Base-by-base conservation (phyloP, 2,888 invertebrate genomes). In the Chrysomela aeneicollis region DNA sequence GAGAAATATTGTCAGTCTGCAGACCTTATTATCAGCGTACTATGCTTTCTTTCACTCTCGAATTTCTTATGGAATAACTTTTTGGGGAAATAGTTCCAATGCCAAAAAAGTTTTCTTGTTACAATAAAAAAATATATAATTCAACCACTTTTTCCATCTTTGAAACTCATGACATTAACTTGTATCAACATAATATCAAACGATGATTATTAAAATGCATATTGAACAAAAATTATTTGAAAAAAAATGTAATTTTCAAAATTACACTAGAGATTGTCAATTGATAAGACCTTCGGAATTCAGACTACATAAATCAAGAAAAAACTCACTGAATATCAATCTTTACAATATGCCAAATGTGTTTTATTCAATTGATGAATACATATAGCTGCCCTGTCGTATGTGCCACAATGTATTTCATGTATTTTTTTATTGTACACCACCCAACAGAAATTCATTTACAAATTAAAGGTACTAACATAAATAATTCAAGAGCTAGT, bases 11-110 rank as follows among this genome's bases (percentile, higher is more conserved):
- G 26, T 53, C 18, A 12, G 30, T 26, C 17, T 18, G 32, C 19
- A 32, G 18, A 26, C 53, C 17, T 19, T 35, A 32, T 30, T 52
- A 15, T 5, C 26, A 26, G 26, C 26, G 26, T 26, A 26, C 6
- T 26, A 26, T 26, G 26, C 26, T n/a, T n/a, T 30, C 30, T 53
- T 35, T 26, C 53, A 53, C 35, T 53, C 18, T 8, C 22, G 32
- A 32, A 30, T 30, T 30, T 15, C 15, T 10, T 52, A 52, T 30
- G 26, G 52, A 12, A 52, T 22, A 1, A 30, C 32, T 53, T 4
- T 53, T 26, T 53, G 53, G 53, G 53, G 53, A 18, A 35, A 53
- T 35, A 18, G 19, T 18, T 32, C 53, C 17, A 35, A 17, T 17
- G 32, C 53, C 9, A 8, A 35, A 18, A 26, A 53, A 53, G 53